phyloP scores from a whole-genome alignment of 2,797 vertebrate genomes.

The Hylomyscus alleni region DNA sequence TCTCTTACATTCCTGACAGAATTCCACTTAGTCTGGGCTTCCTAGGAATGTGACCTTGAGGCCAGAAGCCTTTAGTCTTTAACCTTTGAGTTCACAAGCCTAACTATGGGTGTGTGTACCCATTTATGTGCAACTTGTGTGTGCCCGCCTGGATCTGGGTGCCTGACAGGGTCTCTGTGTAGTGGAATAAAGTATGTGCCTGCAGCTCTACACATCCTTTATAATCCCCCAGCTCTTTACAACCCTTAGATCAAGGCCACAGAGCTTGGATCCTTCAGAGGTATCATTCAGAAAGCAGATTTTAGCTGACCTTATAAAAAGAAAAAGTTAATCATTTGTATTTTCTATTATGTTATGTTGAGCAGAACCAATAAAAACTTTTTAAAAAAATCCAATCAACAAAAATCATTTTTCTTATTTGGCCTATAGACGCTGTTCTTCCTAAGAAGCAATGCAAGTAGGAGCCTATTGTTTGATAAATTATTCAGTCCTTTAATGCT shows the following conservation, averaged over 20 bases:
- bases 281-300: constrained; percentile 34
- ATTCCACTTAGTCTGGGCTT: neutral
- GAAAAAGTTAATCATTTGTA: neutral
- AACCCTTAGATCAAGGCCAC: neutral
- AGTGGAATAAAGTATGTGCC: neutral
- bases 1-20: neutral
- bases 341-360: constrained; percentile 15
- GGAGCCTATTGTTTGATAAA: neutral
- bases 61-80: neutral
- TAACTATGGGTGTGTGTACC: neutral
- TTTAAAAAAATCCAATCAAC: neutral
- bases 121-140: too few species aligned
- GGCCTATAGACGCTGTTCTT: neutral
- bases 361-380: constrained; percentile 4
- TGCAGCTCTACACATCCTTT: neutral
- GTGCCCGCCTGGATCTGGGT: neutral
- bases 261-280: neutral
- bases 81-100: neutral
- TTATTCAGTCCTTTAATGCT: neutral
- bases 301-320: neutral
- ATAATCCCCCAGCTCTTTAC: neutral
- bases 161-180: neutral
- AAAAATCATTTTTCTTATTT: neutral
- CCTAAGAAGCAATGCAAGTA: neutral
- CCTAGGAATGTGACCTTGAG: neutral